Evolutionary conservation across 1,140 invertebrate genomes (phyloP), one percentile per base, ranked within the genome.

Genomic region (Amphibalanus amphitrite): DNA sequence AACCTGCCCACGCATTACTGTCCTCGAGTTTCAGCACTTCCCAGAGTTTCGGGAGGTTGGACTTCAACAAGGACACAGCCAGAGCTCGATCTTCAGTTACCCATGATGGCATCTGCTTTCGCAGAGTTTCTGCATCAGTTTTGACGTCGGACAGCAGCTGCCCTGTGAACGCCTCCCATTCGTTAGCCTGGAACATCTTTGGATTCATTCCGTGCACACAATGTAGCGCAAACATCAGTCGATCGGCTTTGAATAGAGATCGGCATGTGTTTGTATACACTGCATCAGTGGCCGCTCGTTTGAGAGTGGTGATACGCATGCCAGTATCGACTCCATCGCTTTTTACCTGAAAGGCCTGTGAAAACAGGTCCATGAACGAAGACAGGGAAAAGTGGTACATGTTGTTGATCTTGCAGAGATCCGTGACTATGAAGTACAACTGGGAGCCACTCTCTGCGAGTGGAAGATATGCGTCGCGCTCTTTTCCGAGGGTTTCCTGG

Each of bases 141-240:
- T 84, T 81, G 33, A 82, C 75, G 78, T 88, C 86, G 69, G 85
- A 84, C 3, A 86, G 81, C 29, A 85, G 73, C 73, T 86, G 85
- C 23, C 89, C 89, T 26, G 86, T 85, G 77, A 95, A 92, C 40
- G 88, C 79, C 76, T 91, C 87, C 92, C 93, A 95, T 79, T 95
- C 89, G 88, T 86, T 85, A 72, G 84, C 76, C 70, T 84, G 79
- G 75, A 92, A 85, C 26, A 85, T 76, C 0, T 87, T 82, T 0
- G 86, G 83, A 77, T 84, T 86, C 77, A 88, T 87, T 68, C 83
- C 83, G 73, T 87, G 85, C 3, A 86, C 83, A 68, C 92, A 82
- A 79, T 90, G 88, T 72, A 92, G 75, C 0, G 88, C 86, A 79
- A 92, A 88, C 73, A 86, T 84, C 1, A 92, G 78, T 38, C 87